Base-by-base conservation (phyloP, 2,888 invertebrate species). In the Blastobasis adustella region DNA sequence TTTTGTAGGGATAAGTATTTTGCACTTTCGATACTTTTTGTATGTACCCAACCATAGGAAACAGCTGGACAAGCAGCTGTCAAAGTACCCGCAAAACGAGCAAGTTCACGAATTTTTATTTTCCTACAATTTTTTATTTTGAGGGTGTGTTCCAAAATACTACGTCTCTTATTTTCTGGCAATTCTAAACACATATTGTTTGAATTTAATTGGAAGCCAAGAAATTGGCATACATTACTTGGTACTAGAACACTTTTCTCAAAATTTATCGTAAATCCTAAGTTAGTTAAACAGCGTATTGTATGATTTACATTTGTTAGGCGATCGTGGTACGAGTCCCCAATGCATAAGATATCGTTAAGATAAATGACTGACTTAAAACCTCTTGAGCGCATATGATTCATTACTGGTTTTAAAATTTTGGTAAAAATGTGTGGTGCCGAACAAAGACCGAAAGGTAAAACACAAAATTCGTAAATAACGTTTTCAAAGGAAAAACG, bases 341-440 rank as follows among this genome's bases (percentile, higher is more conserved):
- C 49, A 6, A 49, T 8, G 9, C 43, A 49, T 6, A 44, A 7
- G 9, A 49, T 45, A 9, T 49, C 49, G 9, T 49, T 44, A 4
- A 49, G 9, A 45, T 49, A 49, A 1, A 37, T n/a, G 5, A 49
- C 49, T 9, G 49, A 49, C 4, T 6, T 4, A 10, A 49, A 8
- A 10, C 49, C 49, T 10, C 5, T 3, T 7, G 45, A 38, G 5
- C 49, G 5, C 10, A 49, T 38, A 10, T 38, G 5, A 5, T 37
- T 38, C 3, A 38, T 23, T n/a, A 49, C 49, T 0, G 49, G 49
- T 23, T 49, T 42, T 43, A 54, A 39, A 10, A 52, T 45, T 36
- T 54, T 54, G 8, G 54, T 54, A 45, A 51, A 51, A 5, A 47
- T 54, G 23, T 47, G 49, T 5, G 54, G 51, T 0, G 51, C 54